Evolutionary conservation across 2,888 invertebrate genomes (phyloP).

Genomic region (Corbicula japonica): DNA sequence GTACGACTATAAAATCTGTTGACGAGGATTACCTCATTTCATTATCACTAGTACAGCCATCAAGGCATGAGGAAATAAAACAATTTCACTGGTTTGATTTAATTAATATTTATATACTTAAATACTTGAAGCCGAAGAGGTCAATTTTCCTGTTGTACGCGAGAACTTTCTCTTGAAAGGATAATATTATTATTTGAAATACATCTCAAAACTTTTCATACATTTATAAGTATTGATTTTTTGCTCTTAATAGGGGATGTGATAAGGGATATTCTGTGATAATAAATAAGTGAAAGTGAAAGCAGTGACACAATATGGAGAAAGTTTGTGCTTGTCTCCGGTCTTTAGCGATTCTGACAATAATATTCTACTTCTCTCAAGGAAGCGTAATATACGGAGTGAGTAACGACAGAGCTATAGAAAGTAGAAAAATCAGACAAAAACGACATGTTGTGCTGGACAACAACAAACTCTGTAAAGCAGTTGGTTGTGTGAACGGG

Average conservation of each 20-base stretch:
- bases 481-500: constrained; percentile 62
- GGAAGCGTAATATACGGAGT: not conserved
- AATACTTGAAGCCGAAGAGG: not conserved
- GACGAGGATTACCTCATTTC: not conserved
- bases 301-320: no score
- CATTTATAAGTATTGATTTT: not conserved
- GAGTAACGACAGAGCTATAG: not conserved
- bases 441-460: constrained; percentile 53
- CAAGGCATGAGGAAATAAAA: not conserved
- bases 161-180: not conserved
- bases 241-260: not conserved
- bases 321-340: not conserved
- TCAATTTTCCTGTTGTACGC: not conserved
- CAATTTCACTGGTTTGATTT: not conserved
- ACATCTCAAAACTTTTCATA: no score
- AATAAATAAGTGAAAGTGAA: not conserved
- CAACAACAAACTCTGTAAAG: constrained; percentile 57
- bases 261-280: not conserved
- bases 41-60: constrained; percentile 5
- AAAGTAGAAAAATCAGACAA: not conserved
- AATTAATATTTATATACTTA: not conserved
- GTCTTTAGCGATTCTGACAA: not conserved
- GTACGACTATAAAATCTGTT: constrained; percentile 19
- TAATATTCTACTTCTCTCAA: not conserved
- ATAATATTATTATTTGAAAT: not conserved